Conservation (phyloP, 1,140 invertebrate genomes). For the Trypoxylus dichotomus region DNA sequence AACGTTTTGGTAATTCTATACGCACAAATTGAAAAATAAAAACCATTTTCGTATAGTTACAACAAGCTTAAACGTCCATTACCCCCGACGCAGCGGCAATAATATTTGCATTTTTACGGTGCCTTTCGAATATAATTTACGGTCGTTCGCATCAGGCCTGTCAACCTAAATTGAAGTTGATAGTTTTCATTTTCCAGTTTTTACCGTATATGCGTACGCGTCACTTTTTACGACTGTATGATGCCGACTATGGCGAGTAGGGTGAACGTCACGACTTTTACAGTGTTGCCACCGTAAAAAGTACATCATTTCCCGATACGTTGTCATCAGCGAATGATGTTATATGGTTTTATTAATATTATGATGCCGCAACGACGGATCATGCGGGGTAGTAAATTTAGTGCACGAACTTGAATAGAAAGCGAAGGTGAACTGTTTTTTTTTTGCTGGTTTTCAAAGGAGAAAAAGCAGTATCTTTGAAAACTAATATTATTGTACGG, state of each 20-base stretch:
- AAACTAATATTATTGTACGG: no score
- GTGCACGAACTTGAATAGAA: no score
- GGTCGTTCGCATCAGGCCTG: neutral
- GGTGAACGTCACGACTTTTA: constrained; percentile 29
- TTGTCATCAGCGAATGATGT: neutral
- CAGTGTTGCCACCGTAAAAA: constrained; percentile 33
- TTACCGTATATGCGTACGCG: constrained; percentile 8
- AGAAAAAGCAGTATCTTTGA: no score
- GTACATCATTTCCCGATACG: constrained; percentile 30
- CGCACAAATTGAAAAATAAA: neutral
- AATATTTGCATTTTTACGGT: constrained; percentile 17
- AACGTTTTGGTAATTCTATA: neutral
- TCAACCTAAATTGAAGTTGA: constrained; percentile 28
- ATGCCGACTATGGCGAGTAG: neutral
- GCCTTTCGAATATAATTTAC: constrained; percentile 19
- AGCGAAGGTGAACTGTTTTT: no score
- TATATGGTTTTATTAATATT: no score
- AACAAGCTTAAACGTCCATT: constrained; percentile 19
- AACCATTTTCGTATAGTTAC: constrained; percentile 7
- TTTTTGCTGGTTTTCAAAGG: no score
- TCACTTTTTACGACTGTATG: constrained; percentile 6
- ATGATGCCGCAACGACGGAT: no score
- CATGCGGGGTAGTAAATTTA: no score
- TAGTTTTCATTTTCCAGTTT: constrained; percentile 23
- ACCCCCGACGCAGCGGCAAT: constrained; percentile 1